These are phyloP conservation scores for Pithys albifrons DNA, from an alignment of 2,113 vertebrate genomes.

Conservation along the genomic window DNA sequence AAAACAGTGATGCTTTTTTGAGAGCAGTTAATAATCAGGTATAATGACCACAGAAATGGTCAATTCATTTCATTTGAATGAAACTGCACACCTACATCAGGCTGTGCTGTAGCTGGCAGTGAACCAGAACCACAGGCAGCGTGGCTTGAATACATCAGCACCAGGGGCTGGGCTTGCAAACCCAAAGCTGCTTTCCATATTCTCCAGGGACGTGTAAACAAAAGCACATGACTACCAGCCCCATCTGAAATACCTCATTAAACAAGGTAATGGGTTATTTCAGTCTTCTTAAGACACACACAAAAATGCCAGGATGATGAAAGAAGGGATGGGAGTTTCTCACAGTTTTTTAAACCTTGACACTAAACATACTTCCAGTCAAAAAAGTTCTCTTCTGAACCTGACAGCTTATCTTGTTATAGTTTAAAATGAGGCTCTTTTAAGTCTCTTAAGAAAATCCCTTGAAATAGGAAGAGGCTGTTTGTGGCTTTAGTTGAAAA, in stretches of 20 bases:
- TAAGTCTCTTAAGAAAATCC: conserved; percentile 24
- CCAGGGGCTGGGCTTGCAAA: not conserved
- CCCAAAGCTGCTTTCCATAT: not conserved
- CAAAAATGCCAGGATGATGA: conserved; percentile 24
- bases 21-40: not conserved
- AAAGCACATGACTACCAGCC: conserved; percentile 27
- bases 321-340: conserved; percentile 43
- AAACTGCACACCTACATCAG: not conserved
- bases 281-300: conserved; percentile 33
- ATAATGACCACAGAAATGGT: not conserved
- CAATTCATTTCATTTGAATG: not conserved
- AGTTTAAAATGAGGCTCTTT: conserved; percentile 52
- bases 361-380: conserved; percentile 32
- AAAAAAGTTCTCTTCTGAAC: conserved; percentile 39
- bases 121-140: not conserved
- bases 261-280: conserved; percentile 28
- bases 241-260: conserved; percentile 57
- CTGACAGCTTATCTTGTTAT: conserved; percentile 57
- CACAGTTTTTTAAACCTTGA: conserved; percentile 46
- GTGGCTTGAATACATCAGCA: not conserved
- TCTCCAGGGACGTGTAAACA: conserved; percentile 33
- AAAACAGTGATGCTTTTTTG: not conserved
- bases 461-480: conserved; percentile 31
- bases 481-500: conserved; percentile 54
- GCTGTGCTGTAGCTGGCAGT: not conserved